Base-by-base conservation (phyloP, 2,888 invertebrate species). In the Ectobius pallidus region DNA sequence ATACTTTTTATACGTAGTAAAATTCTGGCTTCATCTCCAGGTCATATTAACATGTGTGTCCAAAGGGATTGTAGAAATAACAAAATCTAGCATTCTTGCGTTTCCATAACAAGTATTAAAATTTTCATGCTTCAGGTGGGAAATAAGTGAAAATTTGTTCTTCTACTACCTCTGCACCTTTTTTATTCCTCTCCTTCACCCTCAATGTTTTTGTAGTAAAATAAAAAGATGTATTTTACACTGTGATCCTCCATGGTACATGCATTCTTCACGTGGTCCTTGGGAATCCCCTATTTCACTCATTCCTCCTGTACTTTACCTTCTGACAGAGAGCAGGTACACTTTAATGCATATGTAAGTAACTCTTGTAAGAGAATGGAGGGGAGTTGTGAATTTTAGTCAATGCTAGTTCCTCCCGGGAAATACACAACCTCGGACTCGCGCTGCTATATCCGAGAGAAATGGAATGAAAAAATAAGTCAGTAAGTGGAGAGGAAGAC, bases 341-440 rank as follows among this genome's bases (percentile, higher is more conserved):
- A 65, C 65, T 65, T 65, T 65, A 65, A 65, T 65, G 65, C 65
- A 65, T 65, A 65, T 25, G 65, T 65, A 46, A 65, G 65, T 46
- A 16, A 16, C 18, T 20, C 2, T 3, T 6, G 46, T 46, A 18
- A 46, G 46, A n/a, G n/a, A n/a, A n/a, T 46, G 46, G 30, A n/a
- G n/a, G 62, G 39, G 39, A 16, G 62, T 39, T 22, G n/a, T n/a
- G n/a, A n/a, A n/a, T n/a, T 11, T 34, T 34, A 20, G 65, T 39
- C 65, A 25, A n/a, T n/a, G n/a, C n/a, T 9, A 11, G 4, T 65
- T 20, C 27, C 65, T 65, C 65, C 16, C 65, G 65, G 65, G 65
- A 65, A 65, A 65, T 65, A 44, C 46, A 27, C 44, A 65, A 65
- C 46, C 58, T 30, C 58, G 16, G n/a, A 58, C 58, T 42, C 30